phyloP scores from a whole-genome alignment of 1,140 invertebrate genomes.

The Ylistrum balloti region DNA sequence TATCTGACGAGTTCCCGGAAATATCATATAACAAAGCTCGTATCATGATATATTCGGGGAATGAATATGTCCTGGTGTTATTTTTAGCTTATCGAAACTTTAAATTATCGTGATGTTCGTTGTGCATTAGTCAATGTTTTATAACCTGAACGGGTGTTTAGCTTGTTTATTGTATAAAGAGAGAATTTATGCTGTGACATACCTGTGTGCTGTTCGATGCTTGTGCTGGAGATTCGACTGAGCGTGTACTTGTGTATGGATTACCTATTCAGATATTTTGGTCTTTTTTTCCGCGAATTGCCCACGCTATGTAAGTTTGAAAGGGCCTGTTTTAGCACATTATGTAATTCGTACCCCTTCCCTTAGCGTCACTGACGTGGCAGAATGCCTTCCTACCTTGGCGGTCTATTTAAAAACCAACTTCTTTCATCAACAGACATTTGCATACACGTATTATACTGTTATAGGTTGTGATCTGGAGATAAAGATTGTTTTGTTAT shows the following conservation, averaged over 20 bases:
- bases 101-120: background rate
- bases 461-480: no score
- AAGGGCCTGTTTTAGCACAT: background rate
- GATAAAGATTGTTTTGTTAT: no score
- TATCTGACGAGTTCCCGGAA: background rate
- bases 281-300: background rate
- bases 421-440: no score
- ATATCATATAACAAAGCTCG: background rate
- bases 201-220: background rate
- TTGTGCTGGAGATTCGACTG: background rate
- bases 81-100: conserved; percentile 2
- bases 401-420: no score
- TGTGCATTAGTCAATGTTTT: background rate
- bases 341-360: background rate
- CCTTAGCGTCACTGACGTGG: no score
- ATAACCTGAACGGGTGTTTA: background rate
- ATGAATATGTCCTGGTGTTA: background rate
- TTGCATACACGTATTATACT: no score
- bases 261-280: background rate
- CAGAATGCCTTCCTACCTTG: no score
- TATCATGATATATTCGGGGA: conserved; percentile 38
- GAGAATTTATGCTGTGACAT: background rate
- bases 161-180: no score
- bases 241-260: background rate
- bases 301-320: conserved; percentile 5